Evolutionary conservation across 2,797 vertebrate species (phyloP), one percentile per base, ranked within the genome.

Genomic region (Sebastiscus tertius): DNA sequence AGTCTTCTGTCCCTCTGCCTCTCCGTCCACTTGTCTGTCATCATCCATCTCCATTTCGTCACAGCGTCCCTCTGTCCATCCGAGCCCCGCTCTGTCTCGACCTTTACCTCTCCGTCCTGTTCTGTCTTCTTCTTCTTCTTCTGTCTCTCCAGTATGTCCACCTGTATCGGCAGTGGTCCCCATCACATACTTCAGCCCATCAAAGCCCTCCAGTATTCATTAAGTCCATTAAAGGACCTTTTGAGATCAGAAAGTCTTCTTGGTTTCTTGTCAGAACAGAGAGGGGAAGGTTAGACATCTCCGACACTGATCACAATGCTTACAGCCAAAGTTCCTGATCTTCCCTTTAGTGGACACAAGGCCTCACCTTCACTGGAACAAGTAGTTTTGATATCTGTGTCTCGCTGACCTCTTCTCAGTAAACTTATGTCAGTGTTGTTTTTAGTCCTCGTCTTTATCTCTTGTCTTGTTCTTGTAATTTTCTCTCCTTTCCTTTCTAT

Each of bases 401-500:
- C 77, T 67, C 16, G 22, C 55, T 84, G 86, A 83, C 87, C 86
- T 89, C 67, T 54, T 80, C 67, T 70, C 26, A 73, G 79, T 71
- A 65, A 83, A 75, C 76, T 83, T 75, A 64, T 88, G 91, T 95
- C 86, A 82, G 85, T 92, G 92, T 93, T 89, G 92, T 92, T 94
- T 88, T 81, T 80, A 91, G 92, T 94, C 92, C 72, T 92, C 76
- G 92, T 94, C 90, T 87, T 87, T 85, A 92, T 89, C 85, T 92
- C 81, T 88, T 84, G 92, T 94, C 89, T 83, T 87, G 89, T 93
- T 90, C 85, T 42, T 89, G 86, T 93, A 87, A 73, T 55, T 89
- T 85, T 87, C 52, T 67, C 75, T 64, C 75, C 67, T 83, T 74
- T 77, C 75, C 27, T 81, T 42, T 86, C 64, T 84, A 55, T 86